These are phyloP conservation scores for Trachemys scripta DNA, from an alignment of 2,113 vertebrate genomes.

Conservation along the genomic window DNA sequence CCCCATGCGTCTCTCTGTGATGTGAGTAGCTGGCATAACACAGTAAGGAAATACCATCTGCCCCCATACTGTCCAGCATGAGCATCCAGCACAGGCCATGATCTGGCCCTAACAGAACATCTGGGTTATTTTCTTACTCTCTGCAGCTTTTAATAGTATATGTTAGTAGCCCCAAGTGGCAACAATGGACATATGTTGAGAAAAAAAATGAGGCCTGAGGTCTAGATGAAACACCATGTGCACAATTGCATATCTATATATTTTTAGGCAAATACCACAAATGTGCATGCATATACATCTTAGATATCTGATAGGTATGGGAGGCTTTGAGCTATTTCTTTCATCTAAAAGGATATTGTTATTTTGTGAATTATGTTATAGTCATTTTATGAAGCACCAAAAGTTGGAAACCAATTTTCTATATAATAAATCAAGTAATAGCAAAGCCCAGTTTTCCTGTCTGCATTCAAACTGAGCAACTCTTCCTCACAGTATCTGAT, in stretches of 20 bases:
- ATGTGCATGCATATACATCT: background rate
- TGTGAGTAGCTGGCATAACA: background rate
- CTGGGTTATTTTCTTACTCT: background rate
- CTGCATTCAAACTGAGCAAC: background rate
- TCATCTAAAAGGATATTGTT: background rate
- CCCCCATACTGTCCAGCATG: background rate
- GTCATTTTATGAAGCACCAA: background rate
- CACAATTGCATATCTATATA: background rate
- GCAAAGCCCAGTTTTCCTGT: background rate
- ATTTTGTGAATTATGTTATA: background rate
- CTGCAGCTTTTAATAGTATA: background rate
- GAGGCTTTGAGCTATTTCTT: background rate
- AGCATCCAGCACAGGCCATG: background rate
- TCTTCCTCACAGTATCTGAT: rapidly evolving
- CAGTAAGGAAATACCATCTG: background rate
- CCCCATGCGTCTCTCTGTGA: background rate
- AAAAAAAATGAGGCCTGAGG: background rate
- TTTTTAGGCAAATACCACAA: background rate
- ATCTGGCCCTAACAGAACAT: background rate
- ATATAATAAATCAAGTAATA: background rate
- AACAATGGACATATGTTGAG: background rate
- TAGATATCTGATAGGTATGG: background rate
- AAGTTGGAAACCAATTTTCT: background rate
- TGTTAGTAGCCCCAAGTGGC: background rate
- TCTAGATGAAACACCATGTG: background rate